Evolutionary conservation across 2,113 vertebrate genomes (phyloP).

Genomic region (Dermatemys mawii): DNA sequence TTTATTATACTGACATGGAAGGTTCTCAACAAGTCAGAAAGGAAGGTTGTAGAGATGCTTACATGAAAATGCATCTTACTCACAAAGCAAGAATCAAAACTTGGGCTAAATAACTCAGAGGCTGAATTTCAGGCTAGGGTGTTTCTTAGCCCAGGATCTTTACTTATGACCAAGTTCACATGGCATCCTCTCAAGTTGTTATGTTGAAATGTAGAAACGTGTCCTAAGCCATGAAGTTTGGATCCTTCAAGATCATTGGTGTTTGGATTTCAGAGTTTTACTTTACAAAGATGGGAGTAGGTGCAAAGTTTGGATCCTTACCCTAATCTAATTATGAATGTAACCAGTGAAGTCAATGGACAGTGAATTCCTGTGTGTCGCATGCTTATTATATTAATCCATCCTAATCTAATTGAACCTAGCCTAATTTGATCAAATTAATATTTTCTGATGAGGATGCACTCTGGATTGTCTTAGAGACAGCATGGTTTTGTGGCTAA

Average conservation of each 20-base stretch:
- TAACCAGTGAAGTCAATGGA: neutral
- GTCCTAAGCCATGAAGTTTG: neutral
- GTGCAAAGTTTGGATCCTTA: neutral
- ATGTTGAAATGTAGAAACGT: neutral
- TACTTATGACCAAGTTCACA: neutral
- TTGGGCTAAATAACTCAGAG: neutral
- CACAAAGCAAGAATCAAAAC: neutral
- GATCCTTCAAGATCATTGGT: neutral
- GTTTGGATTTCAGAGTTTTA: neutral
- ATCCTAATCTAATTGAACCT: neutral
- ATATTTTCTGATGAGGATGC: neutral
- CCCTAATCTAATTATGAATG: neutral
- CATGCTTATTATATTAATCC: neutral
- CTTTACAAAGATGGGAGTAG: neutral
- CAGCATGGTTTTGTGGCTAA: neutral
- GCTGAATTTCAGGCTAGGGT: neutral
- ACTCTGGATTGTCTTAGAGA: neutral
- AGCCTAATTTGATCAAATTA: neutral
- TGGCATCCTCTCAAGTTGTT: neutral
- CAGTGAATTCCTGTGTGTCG: neutral
- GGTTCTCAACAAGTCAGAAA: neutral
- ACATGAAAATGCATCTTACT: neutral
- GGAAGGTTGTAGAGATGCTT: neutral
- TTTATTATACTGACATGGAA: neutral
- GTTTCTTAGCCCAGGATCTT: neutral